Evolutionary conservation across 2,888 invertebrate species (phyloP).

Genomic region (Harmothoe impar): DNA sequence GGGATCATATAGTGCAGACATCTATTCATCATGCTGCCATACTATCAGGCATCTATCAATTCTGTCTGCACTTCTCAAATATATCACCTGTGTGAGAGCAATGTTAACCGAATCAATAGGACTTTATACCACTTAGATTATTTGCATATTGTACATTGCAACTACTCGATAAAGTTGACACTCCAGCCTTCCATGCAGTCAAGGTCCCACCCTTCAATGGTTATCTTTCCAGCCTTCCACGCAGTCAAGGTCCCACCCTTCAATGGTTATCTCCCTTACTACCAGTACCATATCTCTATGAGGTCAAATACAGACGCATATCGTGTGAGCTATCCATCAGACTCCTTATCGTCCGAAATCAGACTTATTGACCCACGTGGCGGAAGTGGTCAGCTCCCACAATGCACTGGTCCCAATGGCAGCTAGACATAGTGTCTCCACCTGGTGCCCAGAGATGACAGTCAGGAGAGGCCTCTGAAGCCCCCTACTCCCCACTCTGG

Average conservation of each 20-base stretch:
- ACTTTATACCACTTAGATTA: too few relatives aligned
- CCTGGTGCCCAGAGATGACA: neutral
- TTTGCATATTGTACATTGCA: too few relatives aligned
- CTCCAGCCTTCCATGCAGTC: too few relatives aligned
- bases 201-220: too few relatives aligned
- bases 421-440: constrained; percentile 13
- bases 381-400: neutral
- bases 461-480: neutral
- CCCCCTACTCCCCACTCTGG: neutral
- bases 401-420: neutral
- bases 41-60: too few relatives aligned
- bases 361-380: neutral
- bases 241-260: too few relatives aligned
- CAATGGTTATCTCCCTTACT: neutral
- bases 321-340: neutral
- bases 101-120: too few relatives aligned
- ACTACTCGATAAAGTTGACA: too few relatives aligned
- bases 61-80: too few relatives aligned
- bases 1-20: too few relatives aligned
- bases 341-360: neutral
- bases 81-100: too few relatives aligned
- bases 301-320: neutral
- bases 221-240: neutral
- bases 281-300: neutral
- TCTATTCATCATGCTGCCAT: too few relatives aligned